Percentiles rank a stretch among this genome's conserved stretches.
Conservation (phyloP, 2,888 invertebrate genomes). For the Sarcophaga rosellei region DNA sequence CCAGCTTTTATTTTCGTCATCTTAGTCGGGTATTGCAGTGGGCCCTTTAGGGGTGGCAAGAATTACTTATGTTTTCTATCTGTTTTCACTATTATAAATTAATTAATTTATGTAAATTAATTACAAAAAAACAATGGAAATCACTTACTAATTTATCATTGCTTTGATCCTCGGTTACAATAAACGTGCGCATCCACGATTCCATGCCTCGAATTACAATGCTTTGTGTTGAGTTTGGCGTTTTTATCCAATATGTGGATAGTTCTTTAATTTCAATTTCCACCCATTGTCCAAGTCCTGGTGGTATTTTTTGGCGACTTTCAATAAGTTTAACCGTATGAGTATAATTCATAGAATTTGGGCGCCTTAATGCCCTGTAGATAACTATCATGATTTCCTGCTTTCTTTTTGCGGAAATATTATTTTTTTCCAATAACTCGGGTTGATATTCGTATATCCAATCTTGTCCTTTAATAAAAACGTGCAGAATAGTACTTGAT, state of each 20-base stretch:
- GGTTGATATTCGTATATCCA: slow-evolving; percentile 77
- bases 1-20: no score
- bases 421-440: slow-evolving; percentile 67
- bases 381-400: slow-evolving; percentile 76
- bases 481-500: slow-evolving; percentile 76
- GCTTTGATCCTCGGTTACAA: slow-evolving; percentile 53
- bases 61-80: no score
- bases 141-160: slow-evolving; percentile 80
- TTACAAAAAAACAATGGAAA: no score
- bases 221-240: slow-evolving; percentile 88
- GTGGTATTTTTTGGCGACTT: slow-evolving; percentile 77
- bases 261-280: slow-evolving; percentile 88
- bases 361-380: slow-evolving; percentile 74
- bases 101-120: no score
- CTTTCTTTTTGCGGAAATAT: slow-evolving; percentile 63
- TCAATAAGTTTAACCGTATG: slow-evolving; percentile 77
- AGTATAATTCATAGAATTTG: slow-evolving; percentile 74
- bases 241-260: slow-evolving; percentile 89
- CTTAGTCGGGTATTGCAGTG: no score
- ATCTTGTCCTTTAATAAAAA: slow-evolving; percentile 78
- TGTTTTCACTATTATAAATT: no score
- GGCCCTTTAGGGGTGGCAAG: no score
- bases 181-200: slow-evolving; percentile 82
- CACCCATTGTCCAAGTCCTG: slow-evolving; percentile 84
- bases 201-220: slow-evolving; percentile 88